Conservation (phyloP, 2,113 vertebrate species). For the Solenodon paradoxus region DNA sequence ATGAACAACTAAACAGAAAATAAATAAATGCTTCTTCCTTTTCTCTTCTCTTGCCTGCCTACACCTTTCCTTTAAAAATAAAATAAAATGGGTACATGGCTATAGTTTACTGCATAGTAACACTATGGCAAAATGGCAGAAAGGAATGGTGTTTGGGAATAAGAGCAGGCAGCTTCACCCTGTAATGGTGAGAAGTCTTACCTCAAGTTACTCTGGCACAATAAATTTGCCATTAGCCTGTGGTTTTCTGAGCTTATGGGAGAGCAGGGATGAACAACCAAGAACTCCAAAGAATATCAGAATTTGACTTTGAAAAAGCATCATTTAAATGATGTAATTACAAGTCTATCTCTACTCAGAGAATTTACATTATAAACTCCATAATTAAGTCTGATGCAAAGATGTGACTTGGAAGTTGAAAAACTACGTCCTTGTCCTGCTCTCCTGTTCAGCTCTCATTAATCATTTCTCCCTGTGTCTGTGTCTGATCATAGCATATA, state of each 20-base stretch:
- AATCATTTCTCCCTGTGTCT: neutral
- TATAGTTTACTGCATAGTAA: neutral
- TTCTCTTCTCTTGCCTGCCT: too few relatives aligned
- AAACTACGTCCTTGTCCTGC: neutral
- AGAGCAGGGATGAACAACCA: neutral
- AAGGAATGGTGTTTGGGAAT: neutral
- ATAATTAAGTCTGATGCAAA: constrained; percentile 27
- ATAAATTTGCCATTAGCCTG: neutral
- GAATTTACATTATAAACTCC: constrained; percentile 45
- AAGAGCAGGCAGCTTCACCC: neutral
- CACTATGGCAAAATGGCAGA: neutral
- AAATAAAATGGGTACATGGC: too few relatives aligned
- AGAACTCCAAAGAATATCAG: neutral
- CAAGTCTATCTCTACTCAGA: neutral
- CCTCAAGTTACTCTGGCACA: neutral
- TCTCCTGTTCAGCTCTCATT: neutral
- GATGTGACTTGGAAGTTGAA: constrained; percentile 26
- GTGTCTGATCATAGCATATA: neutral
- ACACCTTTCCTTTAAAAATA: too few relatives aligned
- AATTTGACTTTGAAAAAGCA: constrained; percentile 22
- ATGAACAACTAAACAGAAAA: too few relatives aligned
- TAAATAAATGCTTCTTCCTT: too few relatives aligned
- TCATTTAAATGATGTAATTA: neutral
- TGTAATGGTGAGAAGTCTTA: neutral
- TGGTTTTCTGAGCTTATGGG: neutral